Evolutionary conservation across 1,140 invertebrate species (phyloP).

Genomic region (Chironomus striatipennis): DNA sequence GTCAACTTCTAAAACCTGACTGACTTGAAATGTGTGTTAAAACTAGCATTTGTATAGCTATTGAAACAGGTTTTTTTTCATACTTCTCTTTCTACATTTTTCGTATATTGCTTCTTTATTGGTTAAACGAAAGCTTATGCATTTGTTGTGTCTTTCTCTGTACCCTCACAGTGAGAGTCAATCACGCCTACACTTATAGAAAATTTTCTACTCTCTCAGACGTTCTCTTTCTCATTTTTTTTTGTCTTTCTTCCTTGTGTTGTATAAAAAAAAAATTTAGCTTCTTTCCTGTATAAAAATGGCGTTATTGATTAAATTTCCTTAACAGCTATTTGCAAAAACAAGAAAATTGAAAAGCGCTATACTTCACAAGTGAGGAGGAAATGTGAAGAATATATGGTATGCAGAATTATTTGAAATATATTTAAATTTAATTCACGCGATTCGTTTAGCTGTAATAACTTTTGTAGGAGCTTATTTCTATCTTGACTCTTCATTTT

Average conservation of each 20-base stretch:
- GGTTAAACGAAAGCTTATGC: background rate
- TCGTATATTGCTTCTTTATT: slow-evolving; percentile 13
- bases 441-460: background rate
- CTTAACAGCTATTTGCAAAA: background rate
- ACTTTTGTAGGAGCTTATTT: too few relatives aligned
- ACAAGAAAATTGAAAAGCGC: slow-evolving; percentile 20
- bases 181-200: background rate
- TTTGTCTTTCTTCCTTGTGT: background rate
- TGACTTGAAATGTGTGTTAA: background rate
- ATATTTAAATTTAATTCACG: slow-evolving; percentile 17
- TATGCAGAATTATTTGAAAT: background rate
- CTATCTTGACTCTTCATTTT: too few relatives aligned
- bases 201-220: background rate
- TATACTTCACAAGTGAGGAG: slow-evolving; percentile 17
- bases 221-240: background rate
- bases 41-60: background rate
- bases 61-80: slow-evolving; percentile 19
- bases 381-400: background rate
- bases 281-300: slow-evolving; percentile 6
- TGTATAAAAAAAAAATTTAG: background rate
- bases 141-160: background rate
- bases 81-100: background rate
- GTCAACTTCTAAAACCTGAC: slow-evolving; percentile 5
- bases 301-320: background rate
- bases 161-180: background rate